Evolutionary conservation across 2,797 vertebrate genomes (phyloP).

Genomic region (Cryptoblepharus egeriae): DNA sequence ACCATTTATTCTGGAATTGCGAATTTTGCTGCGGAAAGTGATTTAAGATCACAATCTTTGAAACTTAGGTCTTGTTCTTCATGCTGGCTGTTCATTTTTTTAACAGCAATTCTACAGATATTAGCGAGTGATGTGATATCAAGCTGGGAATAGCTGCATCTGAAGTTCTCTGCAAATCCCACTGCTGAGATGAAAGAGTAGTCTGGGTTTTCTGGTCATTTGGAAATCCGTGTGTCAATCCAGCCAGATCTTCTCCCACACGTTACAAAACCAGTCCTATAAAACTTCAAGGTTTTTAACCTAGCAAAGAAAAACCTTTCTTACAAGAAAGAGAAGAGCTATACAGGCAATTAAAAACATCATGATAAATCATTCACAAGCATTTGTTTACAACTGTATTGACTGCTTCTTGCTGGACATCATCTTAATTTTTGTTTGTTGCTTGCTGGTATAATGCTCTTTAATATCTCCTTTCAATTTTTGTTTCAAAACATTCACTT

Average conservation of each 20-base stretch:
- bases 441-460: not conserved
- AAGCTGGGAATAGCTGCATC: not conserved
- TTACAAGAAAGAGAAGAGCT: not conserved
- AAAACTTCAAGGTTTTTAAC: not conserved
- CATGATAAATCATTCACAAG: constrained; percentile 6
- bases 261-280: not conserved
- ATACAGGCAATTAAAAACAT: constrained; percentile 18
- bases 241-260: not conserved
- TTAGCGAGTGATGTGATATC: not conserved
- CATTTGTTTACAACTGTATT: not conserved
- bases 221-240: too few species aligned
- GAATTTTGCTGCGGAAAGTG: too few species aligned
- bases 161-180: not conserved
- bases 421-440: not conserved
- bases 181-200: not conserved
- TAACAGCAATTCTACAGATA: not conserved
- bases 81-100: not conserved
- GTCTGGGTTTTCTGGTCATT: not conserved
- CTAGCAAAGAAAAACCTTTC: not conserved
- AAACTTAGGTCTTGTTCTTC: not conserved
- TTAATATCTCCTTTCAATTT: not conserved
- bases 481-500: not conserved
- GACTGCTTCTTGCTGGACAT: not conserved
- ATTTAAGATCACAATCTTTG: not conserved
- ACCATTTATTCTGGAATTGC: not conserved